Percentiles rank a stretch among this genome's conserved stretches.
Evolutionary conservation across 2,888 invertebrate species (phyloP).

Genomic region (Nomada fabriciana): DNA sequence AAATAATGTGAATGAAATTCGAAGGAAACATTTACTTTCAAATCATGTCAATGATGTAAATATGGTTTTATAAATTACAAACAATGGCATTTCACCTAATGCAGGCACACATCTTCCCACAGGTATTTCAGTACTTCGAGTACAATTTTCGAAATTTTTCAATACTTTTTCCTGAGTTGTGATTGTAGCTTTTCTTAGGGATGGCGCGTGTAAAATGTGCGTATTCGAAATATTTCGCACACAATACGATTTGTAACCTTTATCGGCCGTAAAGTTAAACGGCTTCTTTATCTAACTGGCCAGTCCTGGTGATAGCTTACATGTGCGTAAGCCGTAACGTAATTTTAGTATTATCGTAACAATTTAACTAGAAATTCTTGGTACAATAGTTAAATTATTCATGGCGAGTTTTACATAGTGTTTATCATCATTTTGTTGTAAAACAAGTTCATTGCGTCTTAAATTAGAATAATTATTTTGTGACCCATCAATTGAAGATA

Average conservation of each 20-base stretch:
- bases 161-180: too few species aligned
- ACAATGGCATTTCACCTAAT: not conserved
- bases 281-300: conserved; percentile 20
- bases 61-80: not conserved
- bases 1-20: too few species aligned
- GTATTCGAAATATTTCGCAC: not conserved
- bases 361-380: conserved; percentile 13
- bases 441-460: too few species aligned
- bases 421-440: not conserved
- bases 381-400: not conserved
- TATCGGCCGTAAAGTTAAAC: conserved; percentile 14
- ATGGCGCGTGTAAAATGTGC: too few species aligned
- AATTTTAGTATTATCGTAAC: conserved; percentile 9
- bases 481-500: too few species aligned
- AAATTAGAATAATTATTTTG: too few species aligned
- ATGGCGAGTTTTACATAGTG: not conserved
- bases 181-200: too few species aligned
- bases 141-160: not conserved
- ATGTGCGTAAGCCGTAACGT: not conserved
- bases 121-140: not conserved
- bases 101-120: too few species aligned
- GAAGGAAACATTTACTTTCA: not conserved
- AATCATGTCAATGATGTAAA: too few species aligned
- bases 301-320: conserved; percentile 23
- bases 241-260: not conserved